Percentiles rank a stretch among this genome's conserved stretches.
Evolutionary conservation across 2,113 vertebrate genomes (phyloP).

Genomic region (Aphelocoma coerulescens): DNA sequence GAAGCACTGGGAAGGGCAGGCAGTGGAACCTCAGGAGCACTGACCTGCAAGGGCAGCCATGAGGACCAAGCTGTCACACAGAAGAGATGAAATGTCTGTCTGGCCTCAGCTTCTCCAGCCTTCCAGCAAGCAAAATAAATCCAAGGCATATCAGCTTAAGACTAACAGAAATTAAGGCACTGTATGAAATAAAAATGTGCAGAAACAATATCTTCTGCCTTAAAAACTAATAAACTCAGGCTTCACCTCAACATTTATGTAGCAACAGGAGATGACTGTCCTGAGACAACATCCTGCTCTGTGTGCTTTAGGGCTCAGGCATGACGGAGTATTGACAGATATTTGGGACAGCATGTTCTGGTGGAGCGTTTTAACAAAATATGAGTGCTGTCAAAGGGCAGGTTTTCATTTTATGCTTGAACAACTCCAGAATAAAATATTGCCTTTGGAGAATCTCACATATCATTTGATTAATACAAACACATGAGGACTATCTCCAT

Average conservation of each 20-base stretch:
- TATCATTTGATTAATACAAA: not conserved
- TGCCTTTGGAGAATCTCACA: slow-evolving; percentile 47
- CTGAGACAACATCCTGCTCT: not conserved
- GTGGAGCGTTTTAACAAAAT: slow-evolving; percentile 25
- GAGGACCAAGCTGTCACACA: not conserved
- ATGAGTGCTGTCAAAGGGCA: slow-evolving; percentile 45
- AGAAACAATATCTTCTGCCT: slow-evolving; percentile 23
- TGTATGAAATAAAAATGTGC: not conserved
- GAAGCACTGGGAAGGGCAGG: not conserved
- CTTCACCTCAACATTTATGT: slow-evolving; percentile 38
- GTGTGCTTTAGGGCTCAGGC: not conserved
- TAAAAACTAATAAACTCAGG: slow-evolving; percentile 25
- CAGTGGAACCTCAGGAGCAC: not conserved
- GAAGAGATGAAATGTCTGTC: not conserved
- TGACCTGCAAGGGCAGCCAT: not conserved
- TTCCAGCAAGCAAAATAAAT: slow-evolving; percentile 21
- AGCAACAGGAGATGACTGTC: slow-evolving; percentile 12
- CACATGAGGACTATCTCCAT: not conserved
- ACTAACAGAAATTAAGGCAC: not conserved
- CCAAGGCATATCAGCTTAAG: not conserved
- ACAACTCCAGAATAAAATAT: slow-evolving; percentile 53
- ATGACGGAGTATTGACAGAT: not conserved
- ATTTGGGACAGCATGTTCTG: slow-evolving; percentile 48
- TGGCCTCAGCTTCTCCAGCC: not conserved
- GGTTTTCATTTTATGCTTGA: slow-evolving; percentile 19